A percentile compares a stretch with the other conserved stretches of the same genome.
These are phyloP conservation scores for Upupa epops DNA, from an alignment of 2,113 vertebrate genomes.

Conservation along the genomic window DNA sequence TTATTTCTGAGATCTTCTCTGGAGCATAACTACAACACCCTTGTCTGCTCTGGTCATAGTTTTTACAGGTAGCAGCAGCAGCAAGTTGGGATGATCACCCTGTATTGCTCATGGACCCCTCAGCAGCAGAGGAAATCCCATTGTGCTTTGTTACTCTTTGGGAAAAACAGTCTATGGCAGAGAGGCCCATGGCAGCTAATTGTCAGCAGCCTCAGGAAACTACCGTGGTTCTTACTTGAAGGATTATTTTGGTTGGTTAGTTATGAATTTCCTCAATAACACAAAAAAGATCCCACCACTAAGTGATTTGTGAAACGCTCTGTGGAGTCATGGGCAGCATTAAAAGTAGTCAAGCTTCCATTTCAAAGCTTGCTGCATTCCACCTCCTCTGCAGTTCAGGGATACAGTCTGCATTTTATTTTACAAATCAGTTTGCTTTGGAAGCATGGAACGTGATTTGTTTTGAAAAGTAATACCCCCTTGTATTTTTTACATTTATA, in stretches of 20 bases:
- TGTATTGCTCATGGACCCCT: background rate
- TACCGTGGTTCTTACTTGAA: background rate
- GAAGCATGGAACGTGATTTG: background rate
- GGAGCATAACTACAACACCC: background rate
- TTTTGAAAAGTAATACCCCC: constrained; percentile 41
- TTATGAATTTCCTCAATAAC: background rate
- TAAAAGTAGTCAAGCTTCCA: background rate
- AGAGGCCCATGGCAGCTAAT: background rate
- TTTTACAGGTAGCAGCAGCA: background rate
- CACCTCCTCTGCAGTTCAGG: background rate
- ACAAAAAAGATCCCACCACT: background rate
- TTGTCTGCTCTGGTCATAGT: background rate
- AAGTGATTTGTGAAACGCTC: background rate
- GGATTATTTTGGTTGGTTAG: background rate
- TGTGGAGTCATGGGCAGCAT: background rate
- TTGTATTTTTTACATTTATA: background rate
- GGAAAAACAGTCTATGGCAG: background rate
- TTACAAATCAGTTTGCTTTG: constrained; percentile 19
- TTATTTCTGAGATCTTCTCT: background rate
- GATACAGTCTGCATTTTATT: background rate
- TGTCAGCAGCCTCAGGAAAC: background rate
- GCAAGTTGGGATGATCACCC: background rate
- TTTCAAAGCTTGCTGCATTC: background rate
- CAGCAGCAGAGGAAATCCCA: background rate
- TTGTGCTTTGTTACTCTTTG: background rate